These are phyloP conservation scores for Grallaria varia DNA, from an alignment of 2,113 vertebrate species.

Conservation along the genomic window DNA sequence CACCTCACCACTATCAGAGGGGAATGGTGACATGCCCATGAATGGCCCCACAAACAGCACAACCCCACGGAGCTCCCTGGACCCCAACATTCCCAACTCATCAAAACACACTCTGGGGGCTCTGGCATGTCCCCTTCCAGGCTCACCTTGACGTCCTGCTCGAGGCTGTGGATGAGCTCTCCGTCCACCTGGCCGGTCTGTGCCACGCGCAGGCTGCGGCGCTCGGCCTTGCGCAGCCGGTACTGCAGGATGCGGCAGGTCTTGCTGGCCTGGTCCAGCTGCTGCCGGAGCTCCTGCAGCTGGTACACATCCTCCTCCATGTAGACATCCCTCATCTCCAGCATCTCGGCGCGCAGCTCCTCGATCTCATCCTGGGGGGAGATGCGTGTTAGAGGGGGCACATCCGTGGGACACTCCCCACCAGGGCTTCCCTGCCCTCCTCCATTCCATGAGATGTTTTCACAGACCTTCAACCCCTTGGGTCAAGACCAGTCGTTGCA, in stretches of 20 bases:
- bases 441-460: neutral
- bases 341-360: constrained; percentile 95
- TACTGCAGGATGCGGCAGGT: constrained; percentile 98
- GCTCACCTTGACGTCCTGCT: constrained; percentile 96
- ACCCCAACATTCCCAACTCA: neutral
- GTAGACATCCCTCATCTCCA: constrained; percentile 98
- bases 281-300: constrained; percentile 94
- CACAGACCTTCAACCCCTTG: neutral
- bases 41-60: neutral
- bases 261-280: constrained; percentile 97
- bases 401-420: rapidly evolving
- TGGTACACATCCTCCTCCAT: constrained; percentile 98
- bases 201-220: constrained; percentile 91
- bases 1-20: rapidly evolving
- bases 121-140: neutral
- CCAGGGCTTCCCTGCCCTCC: neutral
- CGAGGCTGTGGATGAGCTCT: constrained; percentile 90
- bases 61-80: neutral
- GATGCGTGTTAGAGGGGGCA: rapidly evolving
- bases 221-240: constrained; percentile 93
- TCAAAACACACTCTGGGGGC: neutral
- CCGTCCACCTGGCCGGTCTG: constrained; percentile 95
- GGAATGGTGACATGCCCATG: rapidly evolving
- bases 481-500: neutral
- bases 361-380: constrained; percentile 91